phyloP scores from a whole-genome alignment of 2,113 vertebrate genomes.

The Gopherus flavomarginatus region DNA sequence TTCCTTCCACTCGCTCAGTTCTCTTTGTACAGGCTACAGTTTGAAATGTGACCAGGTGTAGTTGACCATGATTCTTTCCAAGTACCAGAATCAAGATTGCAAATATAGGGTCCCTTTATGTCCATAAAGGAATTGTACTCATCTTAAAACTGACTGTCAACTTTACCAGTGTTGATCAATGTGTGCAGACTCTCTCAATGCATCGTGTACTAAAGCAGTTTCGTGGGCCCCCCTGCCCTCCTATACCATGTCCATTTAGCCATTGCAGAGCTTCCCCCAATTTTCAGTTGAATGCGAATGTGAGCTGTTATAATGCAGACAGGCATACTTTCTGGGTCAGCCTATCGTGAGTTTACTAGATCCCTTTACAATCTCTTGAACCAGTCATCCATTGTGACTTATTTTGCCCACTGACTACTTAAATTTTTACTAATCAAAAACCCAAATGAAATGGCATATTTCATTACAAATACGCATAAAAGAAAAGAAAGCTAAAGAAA shows the following conservation, averaged over 20 bases:
- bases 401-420: background rate
- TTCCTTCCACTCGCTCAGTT: background rate
- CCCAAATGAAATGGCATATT: background rate
- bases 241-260: background rate
- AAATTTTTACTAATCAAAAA: background rate
- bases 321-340: background rate
- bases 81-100: background rate
- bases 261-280: background rate
- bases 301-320: background rate
- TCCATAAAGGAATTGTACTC: background rate
- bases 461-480: background rate
- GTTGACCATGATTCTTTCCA: background rate
- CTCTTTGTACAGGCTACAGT: background rate
- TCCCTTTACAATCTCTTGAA: background rate
- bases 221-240: background rate
- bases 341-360: background rate
- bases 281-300: background rate
- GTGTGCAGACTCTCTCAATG: background rate
- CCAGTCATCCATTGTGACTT: background rate
- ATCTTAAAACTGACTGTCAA: background rate
- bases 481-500: background rate
- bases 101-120: background rate
- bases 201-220: background rate
- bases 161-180: background rate
- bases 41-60: background rate